phyloP scores from a whole-genome alignment of 2,113 vertebrate species.

The Motacilla tschutschensis region DNA sequence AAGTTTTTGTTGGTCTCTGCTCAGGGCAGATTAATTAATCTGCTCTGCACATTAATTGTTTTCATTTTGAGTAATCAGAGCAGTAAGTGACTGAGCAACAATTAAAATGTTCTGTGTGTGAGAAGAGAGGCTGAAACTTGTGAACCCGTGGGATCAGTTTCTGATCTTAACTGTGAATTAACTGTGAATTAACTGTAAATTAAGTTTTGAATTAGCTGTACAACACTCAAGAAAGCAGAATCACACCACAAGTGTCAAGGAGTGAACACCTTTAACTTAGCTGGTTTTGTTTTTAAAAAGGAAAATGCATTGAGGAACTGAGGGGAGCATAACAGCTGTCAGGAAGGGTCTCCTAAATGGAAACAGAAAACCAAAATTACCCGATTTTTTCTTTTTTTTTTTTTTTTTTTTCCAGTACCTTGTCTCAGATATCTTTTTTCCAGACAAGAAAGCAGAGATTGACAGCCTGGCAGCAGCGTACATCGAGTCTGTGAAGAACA shows the following conservation, averaged over 20 bases:
- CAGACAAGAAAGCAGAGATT: slow-evolving; percentile 95
- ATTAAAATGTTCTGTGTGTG: rapidly evolving
- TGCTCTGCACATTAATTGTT: rapidly evolving
- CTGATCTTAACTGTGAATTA: background rate
- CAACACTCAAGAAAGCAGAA: background rate
- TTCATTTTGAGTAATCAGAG: background rate
- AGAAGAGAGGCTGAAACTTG: background rate
- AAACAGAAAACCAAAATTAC: rapidly evolving
- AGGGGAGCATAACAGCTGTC: background rate
- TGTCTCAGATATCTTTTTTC: too few relatives aligned
- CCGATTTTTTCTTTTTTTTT: background rate
- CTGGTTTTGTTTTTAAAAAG: background rate
- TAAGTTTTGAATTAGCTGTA: background rate
- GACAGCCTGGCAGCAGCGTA: slow-evolving; percentile 91
- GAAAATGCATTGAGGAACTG: rapidly evolving
- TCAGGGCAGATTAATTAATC: too few relatives aligned
- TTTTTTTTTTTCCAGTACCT: slow-evolving; percentile 63
- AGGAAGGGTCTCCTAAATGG: background rate
- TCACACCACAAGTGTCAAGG: rapidly evolving
- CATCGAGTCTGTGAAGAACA: slow-evolving; percentile 83
- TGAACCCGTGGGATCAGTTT: rapidly evolving
- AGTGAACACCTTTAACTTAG: background rate
- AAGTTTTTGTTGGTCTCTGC: background rate
- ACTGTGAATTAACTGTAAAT: background rate
- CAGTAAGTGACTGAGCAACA: background rate